These are phyloP conservation scores for Oophaga pumilio DNA, from an alignment of 2,113 vertebrate genomes.

Conservation along the genomic window DNA sequence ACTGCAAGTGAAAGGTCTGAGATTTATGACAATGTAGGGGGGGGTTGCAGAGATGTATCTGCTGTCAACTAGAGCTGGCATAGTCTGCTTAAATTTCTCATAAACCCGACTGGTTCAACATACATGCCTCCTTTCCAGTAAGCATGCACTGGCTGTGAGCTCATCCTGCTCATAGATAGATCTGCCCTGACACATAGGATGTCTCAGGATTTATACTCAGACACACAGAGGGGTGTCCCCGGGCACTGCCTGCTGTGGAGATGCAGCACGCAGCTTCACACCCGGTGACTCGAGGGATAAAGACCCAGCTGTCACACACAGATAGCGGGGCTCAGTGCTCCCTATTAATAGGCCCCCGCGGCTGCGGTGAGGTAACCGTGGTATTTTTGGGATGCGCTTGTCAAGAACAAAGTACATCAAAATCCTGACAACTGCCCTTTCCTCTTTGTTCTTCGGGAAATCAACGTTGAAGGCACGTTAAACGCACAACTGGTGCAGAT, in stretches of 20 bases:
- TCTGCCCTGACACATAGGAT: conserved; percentile 52
- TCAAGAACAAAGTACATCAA: conserved; percentile 51
- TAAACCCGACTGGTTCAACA: not conserved
- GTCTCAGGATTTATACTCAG: conserved; percentile 26
- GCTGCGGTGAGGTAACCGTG: conserved; percentile 49
- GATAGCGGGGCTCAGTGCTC: conserved; percentile 57
- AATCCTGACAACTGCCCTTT: conserved; percentile 39
- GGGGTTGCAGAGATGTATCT: not conserved
- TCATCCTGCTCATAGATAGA: conserved; percentile 46
- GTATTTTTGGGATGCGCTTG: conserved; percentile 56
- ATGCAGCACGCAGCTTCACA: not conserved
- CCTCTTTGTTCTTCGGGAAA: conserved; percentile 18
- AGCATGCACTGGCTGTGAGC: conserved; percentile 29
- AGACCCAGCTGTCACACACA: conserved; percentile 55
- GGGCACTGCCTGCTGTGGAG: conserved; percentile 22
- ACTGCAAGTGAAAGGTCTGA: not conserved
- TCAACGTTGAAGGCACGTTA: not conserved
- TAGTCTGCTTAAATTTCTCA: conserved; percentile 3
- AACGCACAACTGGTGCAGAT: not conserved
- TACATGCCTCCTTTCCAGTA: not conserved
- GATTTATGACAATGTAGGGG: not conserved
- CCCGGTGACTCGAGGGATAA: conserved; percentile 53
- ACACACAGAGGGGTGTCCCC: conserved; percentile 51
- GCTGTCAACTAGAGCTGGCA: not conserved
- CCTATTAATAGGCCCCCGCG: conserved; percentile 58